A percentile compares a stretch with the other conserved stretches of the same genome.
Evolutionary conservation across 2,113 vertebrate genomes (phyloP).

Genomic region (Sebastes schlegelii): DNA sequence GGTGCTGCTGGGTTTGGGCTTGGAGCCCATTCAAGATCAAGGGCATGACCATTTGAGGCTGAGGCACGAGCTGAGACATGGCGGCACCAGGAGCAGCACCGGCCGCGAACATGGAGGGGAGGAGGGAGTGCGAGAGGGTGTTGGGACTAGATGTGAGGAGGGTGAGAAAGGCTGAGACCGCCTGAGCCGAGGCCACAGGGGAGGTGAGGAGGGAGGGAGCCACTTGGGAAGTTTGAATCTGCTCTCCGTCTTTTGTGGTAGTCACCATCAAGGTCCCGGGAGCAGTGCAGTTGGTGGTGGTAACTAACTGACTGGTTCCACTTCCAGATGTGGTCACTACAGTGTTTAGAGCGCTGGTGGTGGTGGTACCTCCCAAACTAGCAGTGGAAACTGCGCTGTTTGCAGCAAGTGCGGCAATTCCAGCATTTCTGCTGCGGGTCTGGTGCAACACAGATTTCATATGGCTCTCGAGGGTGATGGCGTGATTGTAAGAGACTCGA

Average conservation of each 20-base stretch:
- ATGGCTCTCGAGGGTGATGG: slow-evolving; percentile 93
- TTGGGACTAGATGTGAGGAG: slow-evolving; percentile 84
- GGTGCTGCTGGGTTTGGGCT: slow-evolving; percentile 78
- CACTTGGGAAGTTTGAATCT: slow-evolving; percentile 75
- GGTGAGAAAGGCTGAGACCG: slow-evolving; percentile 86
- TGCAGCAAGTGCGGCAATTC: slow-evolving; percentile 65
- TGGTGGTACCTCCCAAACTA: slow-evolving; percentile 50
- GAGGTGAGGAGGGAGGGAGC: slow-evolving; percentile 82
- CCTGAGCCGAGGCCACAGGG: slow-evolving; percentile 84
- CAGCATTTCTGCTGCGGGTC: slow-evolving; percentile 88
- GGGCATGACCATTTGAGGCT: slow-evolving; percentile 85
- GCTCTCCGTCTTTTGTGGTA: slow-evolving; percentile 78
- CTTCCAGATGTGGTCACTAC: slow-evolving; percentile 61
- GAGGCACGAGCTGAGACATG: slow-evolving; percentile 82
- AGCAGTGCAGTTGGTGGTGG: slow-evolving; percentile 71
- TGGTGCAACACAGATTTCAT: slow-evolving; percentile 93
- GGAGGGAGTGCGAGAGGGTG: slow-evolving; percentile 79
- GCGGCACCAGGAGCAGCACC: slow-evolving; percentile 70
- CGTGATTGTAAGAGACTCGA: slow-evolving; percentile 93
- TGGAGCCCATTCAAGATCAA: slow-evolving; percentile 84
- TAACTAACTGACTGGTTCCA: slow-evolving; percentile 68
- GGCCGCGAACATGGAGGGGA: slow-evolving; percentile 80
- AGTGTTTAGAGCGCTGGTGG: slow-evolving; percentile 58
- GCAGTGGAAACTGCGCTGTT: slow-evolving; percentile 57
- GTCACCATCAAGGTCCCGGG: slow-evolving; percentile 74